Percentiles rank a stretch among this genome's conserved stretches.
Evolutionary conservation across 1,140 invertebrate species (phyloP).

Genomic region (Maniola jurtina): DNA sequence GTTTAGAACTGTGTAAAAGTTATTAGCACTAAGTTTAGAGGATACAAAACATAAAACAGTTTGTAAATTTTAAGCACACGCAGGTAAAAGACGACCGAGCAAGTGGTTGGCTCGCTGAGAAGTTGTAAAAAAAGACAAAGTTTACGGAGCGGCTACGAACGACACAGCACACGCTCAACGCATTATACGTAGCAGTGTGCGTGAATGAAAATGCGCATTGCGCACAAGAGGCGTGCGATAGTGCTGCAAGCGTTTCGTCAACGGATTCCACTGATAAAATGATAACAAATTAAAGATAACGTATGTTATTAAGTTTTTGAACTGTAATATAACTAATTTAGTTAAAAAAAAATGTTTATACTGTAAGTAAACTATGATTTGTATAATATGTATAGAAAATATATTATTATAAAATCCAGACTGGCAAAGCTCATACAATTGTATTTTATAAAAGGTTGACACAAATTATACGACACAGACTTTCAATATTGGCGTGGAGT

Average conservation of each 20-base stretch:
- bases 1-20: conserved; percentile 10
- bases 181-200: conserved; percentile 56
- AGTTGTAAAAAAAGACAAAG: conserved; percentile 62
- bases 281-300: conserved; percentile 16
- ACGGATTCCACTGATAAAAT: conserved; percentile 20
- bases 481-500: no score
- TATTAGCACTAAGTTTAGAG: conserved; percentile 14
- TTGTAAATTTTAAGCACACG: conserved; percentile 47
- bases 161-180: conserved; percentile 41
- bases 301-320: no score
- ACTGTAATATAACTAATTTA: no score
- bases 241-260: conserved; percentile 36
- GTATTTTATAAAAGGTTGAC: no score
- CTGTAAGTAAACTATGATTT: no score
- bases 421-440: no score
- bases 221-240: conserved; percentile 40
- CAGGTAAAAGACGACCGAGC: conserved; percentile 54
- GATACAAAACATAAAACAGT: conserved; percentile 29
- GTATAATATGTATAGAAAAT: no score
- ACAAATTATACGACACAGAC: no score
- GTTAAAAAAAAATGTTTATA: no score
- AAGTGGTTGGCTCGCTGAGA: conserved; percentile 51
- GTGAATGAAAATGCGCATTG: conserved; percentile 56
- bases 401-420: no score
- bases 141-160: conserved; percentile 41